phyloP scores from a whole-genome alignment of 2,888 invertebrate genomes.

The Scrobipalpa atriplicella region DNA sequence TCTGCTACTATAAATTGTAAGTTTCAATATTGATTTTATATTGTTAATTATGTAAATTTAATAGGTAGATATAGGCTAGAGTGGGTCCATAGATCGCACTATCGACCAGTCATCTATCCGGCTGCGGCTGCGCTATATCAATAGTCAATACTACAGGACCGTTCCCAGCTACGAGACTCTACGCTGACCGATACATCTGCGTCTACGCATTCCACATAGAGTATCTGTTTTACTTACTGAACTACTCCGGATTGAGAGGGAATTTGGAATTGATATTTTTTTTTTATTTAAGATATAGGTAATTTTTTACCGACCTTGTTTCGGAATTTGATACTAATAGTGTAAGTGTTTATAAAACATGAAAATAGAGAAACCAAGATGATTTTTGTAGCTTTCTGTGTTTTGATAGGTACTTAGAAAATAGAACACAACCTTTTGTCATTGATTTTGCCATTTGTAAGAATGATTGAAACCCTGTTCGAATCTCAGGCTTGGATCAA shows the following conservation, averaged over 20 bases:
- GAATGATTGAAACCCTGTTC: conserved; percentile 3
- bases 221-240: not conserved
- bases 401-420: no score
- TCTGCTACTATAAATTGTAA: no score
- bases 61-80: conserved; percentile 9
- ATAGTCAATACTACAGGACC: conserved; percentile 52
- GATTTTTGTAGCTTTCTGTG: not conserved
- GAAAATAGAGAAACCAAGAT: no score
- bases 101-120: conserved; percentile 50
- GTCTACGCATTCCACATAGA: not conserved
- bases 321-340: no score
- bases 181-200: conserved; percentile 4
- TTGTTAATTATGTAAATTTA: not conserved
- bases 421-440: not conserved
- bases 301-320: no score
- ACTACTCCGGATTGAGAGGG: no score
- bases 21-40: not conserved
- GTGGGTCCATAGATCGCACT: conserved; percentile 31
- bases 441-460: not conserved
- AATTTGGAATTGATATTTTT: no score
- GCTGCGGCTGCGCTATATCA: conserved; percentile 71
- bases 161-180: conserved; percentile 6
- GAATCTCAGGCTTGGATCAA: not conserved
- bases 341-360: no score
- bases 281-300: no score